Conservation (phyloP, 2,888 invertebrate genomes). For the Oligia strigilis region DNA sequence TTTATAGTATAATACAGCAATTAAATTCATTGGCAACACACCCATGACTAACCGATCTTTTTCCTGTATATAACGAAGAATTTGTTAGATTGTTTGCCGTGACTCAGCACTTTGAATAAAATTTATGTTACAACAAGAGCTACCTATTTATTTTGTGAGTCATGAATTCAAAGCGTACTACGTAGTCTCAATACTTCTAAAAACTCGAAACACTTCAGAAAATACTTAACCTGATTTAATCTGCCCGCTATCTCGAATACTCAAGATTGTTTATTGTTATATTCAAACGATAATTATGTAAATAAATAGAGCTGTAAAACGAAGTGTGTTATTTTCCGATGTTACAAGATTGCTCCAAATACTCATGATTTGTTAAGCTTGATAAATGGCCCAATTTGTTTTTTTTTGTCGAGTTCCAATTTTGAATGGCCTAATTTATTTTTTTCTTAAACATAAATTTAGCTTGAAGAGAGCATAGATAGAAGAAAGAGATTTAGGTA, state of each 20-base stretch:
- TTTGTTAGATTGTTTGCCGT: conserved; percentile 36
- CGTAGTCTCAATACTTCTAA: conserved; percentile 27
- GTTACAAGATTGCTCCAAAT: conserved; percentile 30
- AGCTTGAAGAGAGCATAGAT: neutral
- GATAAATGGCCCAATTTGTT: conserved; percentile 18
- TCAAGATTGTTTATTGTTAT: conserved; percentile 47
- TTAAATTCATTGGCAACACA: conserved; percentile 27
- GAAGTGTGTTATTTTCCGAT: conserved; percentile 30
- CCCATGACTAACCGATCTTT: conserved; percentile 40
- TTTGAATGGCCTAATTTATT: conserved; percentile 1
- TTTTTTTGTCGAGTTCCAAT: conserved; percentile 4
- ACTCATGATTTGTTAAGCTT: conserved; percentile 8
- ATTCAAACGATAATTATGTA: conserved; percentile 25
- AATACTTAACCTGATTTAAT: conserved; percentile 51
- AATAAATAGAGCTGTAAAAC: conserved; percentile 30
- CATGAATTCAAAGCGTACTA: conserved; percentile 34
- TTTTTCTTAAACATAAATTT: neutral
- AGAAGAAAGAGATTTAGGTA: neutral
- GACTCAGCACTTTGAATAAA: conserved; percentile 49
- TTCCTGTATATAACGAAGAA: conserved; percentile 17
- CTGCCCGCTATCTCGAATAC: conserved; percentile 27
- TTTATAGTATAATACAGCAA: conserved; percentile 24
- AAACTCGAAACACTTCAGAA: conserved; percentile 32
- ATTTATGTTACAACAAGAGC: conserved; percentile 23
- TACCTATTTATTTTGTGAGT: conserved; percentile 45